Percentiles rank a stretch among this genome's conserved stretches.
phyloP scores from a whole-genome alignment of 2,113 vertebrate species.

The Rhegmatorhina hoffmannsi region DNA sequence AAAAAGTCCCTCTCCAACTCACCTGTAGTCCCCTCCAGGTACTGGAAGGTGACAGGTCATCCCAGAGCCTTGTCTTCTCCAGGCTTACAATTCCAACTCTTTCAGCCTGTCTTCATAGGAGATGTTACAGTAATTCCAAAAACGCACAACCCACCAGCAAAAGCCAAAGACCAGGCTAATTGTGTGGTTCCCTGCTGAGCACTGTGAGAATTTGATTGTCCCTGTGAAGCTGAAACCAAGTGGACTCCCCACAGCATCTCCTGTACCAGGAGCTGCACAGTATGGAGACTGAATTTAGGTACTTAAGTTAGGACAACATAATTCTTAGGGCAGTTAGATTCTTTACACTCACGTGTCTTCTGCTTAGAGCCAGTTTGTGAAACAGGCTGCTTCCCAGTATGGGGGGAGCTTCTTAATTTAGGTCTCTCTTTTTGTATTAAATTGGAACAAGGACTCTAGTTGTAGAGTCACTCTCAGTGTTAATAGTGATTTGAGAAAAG shows the following conservation, averaged over 20 bases:
- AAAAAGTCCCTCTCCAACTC: not conserved
- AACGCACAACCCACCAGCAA: not conserved
- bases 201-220: not conserved
- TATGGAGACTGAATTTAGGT: not conserved
- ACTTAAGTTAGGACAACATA: not conserved
- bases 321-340: not conserved
- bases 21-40: not conserved
- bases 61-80: not conserved
- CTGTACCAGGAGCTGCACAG: not conserved
- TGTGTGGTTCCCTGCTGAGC: not conserved
- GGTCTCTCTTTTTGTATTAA: not conserved
- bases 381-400: not conserved
- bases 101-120: not conserved
- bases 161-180: not conserved
- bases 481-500: not conserved
- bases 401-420: not conserved
- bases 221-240: not conserved
- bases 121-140: not conserved
- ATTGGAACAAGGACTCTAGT: not conserved
- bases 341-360: not conserved
- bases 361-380: not conserved
- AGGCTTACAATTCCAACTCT: accelerated
- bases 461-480: not conserved
- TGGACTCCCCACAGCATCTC: not conserved
- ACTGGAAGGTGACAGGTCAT: not conserved